These are phyloP conservation scores for Grus americana DNA, from an alignment of 2,113 vertebrate genomes.

Conservation along the genomic window DNA sequence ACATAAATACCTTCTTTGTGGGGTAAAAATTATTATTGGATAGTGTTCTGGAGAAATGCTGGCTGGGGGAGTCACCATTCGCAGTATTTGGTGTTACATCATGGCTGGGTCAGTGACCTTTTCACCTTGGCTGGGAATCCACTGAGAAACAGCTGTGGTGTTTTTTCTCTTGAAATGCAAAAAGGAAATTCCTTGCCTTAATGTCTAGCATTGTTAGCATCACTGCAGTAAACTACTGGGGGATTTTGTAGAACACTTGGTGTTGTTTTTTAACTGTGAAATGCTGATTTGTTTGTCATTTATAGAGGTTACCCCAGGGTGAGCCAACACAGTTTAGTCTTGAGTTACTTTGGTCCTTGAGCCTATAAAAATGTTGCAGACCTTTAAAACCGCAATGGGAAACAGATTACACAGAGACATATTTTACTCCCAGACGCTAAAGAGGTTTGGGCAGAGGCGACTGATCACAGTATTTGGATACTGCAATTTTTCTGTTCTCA, in stretches of 20 bases:
- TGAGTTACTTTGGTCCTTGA: slow-evolving; percentile 19
- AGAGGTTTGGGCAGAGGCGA: neutral
- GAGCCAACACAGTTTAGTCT: slow-evolving; percentile 53
- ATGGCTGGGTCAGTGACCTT: neutral
- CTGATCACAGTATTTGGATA: neutral
- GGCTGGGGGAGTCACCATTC: neutral
- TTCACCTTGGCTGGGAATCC: slow-evolving; percentile 40
- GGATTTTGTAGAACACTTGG: slow-evolving; percentile 21
- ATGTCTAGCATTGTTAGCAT: slow-evolving; percentile 53
- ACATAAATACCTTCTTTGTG: neutral
- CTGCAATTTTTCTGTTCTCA: neutral
- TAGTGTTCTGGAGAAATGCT: neutral
- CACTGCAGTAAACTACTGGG: slow-evolving; percentile 40
- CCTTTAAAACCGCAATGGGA: slow-evolving; percentile 15
- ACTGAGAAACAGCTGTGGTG: slow-evolving; percentile 19
- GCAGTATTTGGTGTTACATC: neutral
- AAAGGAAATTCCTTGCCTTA: slow-evolving; percentile 52
- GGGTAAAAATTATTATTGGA: neutral
- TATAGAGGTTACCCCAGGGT: slow-evolving; percentile 55
- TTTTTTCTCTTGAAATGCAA: slow-evolving; percentile 48
- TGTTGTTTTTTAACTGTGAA: slow-evolving; percentile 53
- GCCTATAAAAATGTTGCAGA: slow-evolving; percentile 33
- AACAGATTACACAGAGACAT: slow-evolving; percentile 5
- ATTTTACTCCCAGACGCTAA: neutral
- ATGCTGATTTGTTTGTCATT: slow-evolving; percentile 67